A percentile compares a stretch with the other conserved stretches of the same genome.
Evolutionary conservation across 2,888 invertebrate species (phyloP).

Genomic region (Linnaemya vulpina): DNA sequence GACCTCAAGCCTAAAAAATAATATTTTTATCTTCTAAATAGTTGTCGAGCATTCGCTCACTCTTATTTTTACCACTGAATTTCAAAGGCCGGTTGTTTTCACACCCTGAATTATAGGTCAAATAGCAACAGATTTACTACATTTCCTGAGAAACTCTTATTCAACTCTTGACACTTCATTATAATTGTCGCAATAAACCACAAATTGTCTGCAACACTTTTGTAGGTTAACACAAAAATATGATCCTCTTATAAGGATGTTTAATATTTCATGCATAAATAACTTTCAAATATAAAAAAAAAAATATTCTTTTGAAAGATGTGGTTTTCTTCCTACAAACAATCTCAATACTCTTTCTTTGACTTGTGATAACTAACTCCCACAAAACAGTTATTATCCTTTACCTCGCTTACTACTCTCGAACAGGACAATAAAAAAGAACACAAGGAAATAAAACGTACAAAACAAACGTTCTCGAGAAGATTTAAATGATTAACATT

Average conservation of each 20-base stretch:
- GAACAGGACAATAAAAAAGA: slow-evolving; percentile 10
- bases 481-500: slow-evolving; percentile 64
- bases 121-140: neutral
- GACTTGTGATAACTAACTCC: slow-evolving; percentile 65
- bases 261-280: slow-evolving; percentile 47
- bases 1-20: too few species aligned
- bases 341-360: slow-evolving; percentile 25
- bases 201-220: neutral
- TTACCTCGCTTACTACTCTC: neutral
- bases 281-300: slow-evolving; percentile 53
- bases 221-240: slow-evolving; percentile 39
- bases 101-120: neutral
- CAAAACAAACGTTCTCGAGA: slow-evolving; percentile 31
- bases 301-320: slow-evolving; percentile 38
- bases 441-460: slow-evolving; percentile 11
- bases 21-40: too few species aligned
- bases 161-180: neutral
- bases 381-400: slow-evolving; percentile 62
- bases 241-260: slow-evolving; percentile 53
- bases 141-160: slow-evolving; percentile 1
- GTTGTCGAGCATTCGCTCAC: neutral
- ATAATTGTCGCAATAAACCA: slow-evolving; percentile 21
- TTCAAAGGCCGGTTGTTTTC: neutral
- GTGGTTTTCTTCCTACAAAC: slow-evolving; percentile 29
- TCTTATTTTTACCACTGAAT: neutral